Percentiles rank a stretch among this genome's conserved stretches.
Evolutionary conservation across 2,113 vertebrate species (phyloP).

Genomic region (Cheilinus undulatus): DNA sequence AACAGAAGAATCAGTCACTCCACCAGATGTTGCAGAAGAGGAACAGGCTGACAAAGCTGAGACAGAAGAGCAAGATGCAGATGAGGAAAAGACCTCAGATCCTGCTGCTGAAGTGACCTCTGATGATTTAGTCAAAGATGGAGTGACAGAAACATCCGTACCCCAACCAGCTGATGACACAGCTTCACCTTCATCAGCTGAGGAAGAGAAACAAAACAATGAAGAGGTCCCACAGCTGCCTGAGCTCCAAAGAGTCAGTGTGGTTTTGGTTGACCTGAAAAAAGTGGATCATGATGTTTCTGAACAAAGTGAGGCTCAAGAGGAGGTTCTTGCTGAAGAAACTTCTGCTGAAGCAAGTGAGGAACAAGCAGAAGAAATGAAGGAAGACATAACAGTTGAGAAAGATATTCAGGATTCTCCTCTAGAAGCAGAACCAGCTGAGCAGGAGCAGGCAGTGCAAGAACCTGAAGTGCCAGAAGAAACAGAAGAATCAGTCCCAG

Average conservation of each 20-base stretch:
- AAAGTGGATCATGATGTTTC: neutral
- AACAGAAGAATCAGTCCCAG: neutral
- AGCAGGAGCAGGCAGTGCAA: neutral
- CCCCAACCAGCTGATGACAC: neutral
- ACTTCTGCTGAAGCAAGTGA: neutral
- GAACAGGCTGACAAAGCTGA: neutral
- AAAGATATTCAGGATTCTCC: conserved; percentile 1
- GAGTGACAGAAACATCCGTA: too few species aligned
- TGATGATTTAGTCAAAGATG: neutral
- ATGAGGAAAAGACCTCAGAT: too few species aligned
- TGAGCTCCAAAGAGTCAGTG: conserved; percentile 22
- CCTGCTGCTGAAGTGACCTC: too few species aligned
- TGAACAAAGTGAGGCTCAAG: neutral
- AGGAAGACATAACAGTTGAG: neutral
- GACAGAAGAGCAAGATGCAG: neutral
- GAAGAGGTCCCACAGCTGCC: neutral
- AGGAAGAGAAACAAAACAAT: neutral
- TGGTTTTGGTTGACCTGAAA: conserved; percentile 40
- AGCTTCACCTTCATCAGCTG: too few species aligned
- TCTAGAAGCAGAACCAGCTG: neutral
- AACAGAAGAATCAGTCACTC: too few species aligned
- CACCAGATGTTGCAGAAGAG: neutral
- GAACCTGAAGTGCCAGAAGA: neutral
- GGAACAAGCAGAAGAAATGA: too few species aligned
- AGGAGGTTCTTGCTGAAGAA: neutral